A percentile compares a stretch with the other conserved stretches of the same genome.
These are phyloP conservation scores for Cotesia vestalis DNA, from an alignment of 1,140 invertebrate species.

Conservation along the genomic window DNA sequence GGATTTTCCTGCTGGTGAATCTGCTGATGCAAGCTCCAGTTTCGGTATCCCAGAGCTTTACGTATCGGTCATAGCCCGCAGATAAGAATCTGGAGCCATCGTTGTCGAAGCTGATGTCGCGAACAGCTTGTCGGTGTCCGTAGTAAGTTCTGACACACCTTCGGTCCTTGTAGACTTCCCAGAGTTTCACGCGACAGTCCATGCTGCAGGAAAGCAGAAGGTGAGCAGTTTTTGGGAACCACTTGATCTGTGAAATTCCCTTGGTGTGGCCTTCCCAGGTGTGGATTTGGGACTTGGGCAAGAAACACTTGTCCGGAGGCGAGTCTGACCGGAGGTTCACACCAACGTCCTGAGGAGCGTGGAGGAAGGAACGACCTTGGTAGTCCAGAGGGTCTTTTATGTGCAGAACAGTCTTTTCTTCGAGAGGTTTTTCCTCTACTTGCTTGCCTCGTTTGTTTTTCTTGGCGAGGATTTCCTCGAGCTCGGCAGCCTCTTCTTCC, in stretches of 20 bases:
- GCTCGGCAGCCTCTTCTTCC: constrained; percentile 89
- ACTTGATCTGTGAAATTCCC: constrained; percentile 94
- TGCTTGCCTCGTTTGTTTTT: constrained; percentile 84
- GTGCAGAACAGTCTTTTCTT: constrained; percentile 95
- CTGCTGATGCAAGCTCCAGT: constrained; percentile 91
- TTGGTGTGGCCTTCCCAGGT: constrained; percentile 98
- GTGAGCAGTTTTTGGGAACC: constrained; percentile 96
- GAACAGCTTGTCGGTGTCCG: constrained; percentile 95
- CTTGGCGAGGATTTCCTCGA: constrained; percentile 96
- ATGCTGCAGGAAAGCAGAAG: constrained; percentile 94
- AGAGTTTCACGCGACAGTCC: constrained; percentile 97
- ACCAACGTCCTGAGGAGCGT: constrained; percentile 94
- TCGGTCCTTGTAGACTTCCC: constrained; percentile 97
- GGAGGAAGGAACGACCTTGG: constrained; percentile 94
- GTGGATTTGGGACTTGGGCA: constrained; percentile 96
- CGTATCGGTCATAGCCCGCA: constrained; percentile 91
- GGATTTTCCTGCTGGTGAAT: constrained; percentile 94
- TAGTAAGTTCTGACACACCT: constrained; percentile 95
- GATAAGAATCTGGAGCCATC: constrained; percentile 92
- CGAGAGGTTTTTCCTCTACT: constrained; percentile 89
- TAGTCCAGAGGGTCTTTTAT: constrained; percentile 96
- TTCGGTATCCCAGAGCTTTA: constrained; percentile 99
- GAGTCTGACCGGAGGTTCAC: constrained; percentile 92
- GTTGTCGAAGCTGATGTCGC: constrained; percentile 97
- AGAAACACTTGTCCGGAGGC: constrained; percentile 94